Base-by-base conservation (phyloP, 23 tunicate genomes). In the Halocynthia roretzi region DNA sequence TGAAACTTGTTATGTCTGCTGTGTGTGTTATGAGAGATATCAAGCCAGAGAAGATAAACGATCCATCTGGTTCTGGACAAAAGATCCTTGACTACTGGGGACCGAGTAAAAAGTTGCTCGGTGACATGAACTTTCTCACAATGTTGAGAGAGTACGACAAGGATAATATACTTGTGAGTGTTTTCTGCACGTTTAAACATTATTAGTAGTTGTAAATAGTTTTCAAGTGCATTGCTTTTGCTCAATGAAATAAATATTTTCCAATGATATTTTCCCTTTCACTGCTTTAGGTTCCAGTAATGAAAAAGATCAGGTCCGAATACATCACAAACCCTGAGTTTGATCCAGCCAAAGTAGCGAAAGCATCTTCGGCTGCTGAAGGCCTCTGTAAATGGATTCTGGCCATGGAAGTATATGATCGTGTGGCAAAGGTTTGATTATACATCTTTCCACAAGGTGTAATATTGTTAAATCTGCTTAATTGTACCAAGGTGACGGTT, bases 21-120 rank as follows among this genome's bases (percentile, higher is more conserved):
- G 89, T 94, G 8, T 94, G 99, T 70, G 95, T 94, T 55, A 94
- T 94, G 99, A 81, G 81, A 49, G 99, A 94, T 61, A 77, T 88
- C 52, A 94, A 94, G 77, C 99, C 99, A 2, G 99, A 94, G 67
- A 94, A 86, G 62, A 82, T 94, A 22, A 75, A 85, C 62, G 99
- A 94, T 70, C 99, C 99, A 44, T 84, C 94, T 5, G 99, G 99
- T 22, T 84, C 87, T 20, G 87, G 90, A 2, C 90, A 86, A 53
- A 94, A 94, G 82, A 81, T 94, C 8, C 79, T 84, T n/a, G 99
- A 94, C 78, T 94, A 94, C 52, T 94, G 99, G 99, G 99, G 99
- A 17, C 99, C 99, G 53, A 84, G 90, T 69, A 94, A 94, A 54
- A 85, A 85, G 72, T 53, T 94, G 62, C 91, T 94, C 20, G 95